These are phyloP conservation scores for Melierax canorus DNA, from an alignment of 2,113 vertebrate genomes.

Conservation along the genomic window DNA sequence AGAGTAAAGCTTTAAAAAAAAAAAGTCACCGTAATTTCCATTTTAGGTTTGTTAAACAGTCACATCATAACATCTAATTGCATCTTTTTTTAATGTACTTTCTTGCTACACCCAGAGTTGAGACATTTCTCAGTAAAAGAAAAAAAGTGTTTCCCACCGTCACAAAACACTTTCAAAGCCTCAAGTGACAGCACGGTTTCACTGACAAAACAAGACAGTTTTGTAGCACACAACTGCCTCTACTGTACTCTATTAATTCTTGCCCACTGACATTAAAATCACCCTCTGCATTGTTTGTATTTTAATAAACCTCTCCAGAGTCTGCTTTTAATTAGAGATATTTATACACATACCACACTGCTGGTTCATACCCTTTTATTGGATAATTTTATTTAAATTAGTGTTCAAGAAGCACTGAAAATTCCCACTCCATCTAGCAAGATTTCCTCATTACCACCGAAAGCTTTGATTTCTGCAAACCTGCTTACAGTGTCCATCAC, in stretches of 20 bases:
- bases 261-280: background rate
- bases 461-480: background rate
- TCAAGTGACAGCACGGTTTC: background rate
- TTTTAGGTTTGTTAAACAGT: background rate
- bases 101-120: background rate
- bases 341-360: background rate
- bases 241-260: background rate
- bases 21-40: background rate
- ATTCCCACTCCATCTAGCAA: background rate
- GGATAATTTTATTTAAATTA: background rate
- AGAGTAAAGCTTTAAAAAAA: background rate
- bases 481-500: background rate
- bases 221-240: background rate
- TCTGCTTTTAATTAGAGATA: conserved; percentile 3
- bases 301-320: background rate
- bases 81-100: background rate
- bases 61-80: background rate
- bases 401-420: background rate
- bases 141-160: background rate
- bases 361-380: background rate
- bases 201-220: background rate
- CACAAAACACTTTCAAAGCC: background rate
- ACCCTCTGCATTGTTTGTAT: background rate
- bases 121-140: background rate
- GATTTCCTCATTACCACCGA: background rate